Percentiles rank a stretch among this genome's conserved stretches.
These are phyloP conservation scores for Acomys russatus DNA, from an alignment of 2,797 vertebrate genomes.

Conservation along the genomic window DNA sequence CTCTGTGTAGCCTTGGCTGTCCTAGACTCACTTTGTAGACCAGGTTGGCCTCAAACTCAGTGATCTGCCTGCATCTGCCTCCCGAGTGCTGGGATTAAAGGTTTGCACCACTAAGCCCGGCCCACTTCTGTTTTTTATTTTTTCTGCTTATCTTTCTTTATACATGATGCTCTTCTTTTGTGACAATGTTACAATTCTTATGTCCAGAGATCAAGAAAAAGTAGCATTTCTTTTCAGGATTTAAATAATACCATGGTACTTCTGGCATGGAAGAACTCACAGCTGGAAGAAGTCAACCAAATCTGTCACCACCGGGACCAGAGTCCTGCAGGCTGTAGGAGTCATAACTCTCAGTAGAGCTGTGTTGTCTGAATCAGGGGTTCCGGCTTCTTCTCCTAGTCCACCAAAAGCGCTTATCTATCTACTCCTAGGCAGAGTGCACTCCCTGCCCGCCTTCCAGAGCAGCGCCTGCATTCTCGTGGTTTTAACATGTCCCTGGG, in stretches of 20 bases:
- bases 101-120: too few species aligned
- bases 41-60: too few species aligned
- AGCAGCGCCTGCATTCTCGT: not conserved
- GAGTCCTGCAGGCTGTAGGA: not conserved
- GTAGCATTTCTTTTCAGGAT: constrained; percentile 95
- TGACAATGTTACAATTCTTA: constrained; percentile 96
- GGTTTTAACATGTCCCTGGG: constrained; percentile 1
- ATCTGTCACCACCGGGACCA: constrained; percentile 55
- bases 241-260: constrained; percentile 95
- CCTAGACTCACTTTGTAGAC: too few species aligned
- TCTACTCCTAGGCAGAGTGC: not conserved
- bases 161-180: constrained; percentile 91
- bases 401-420: constrained; percentile 77
- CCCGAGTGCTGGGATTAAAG: too few species aligned
- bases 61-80: too few species aligned
- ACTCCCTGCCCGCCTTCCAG: not conserved
- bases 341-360: constrained; percentile 62
- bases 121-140: constrained; percentile 87
- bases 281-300: constrained; percentile 66
- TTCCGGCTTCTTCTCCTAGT: constrained; percentile 51
- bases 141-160: constrained; percentile 88
- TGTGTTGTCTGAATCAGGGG: not conserved
- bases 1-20: too few species aligned
- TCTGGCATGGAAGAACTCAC: constrained; percentile 90
- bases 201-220: constrained; percentile 95